Base-by-base conservation (phyloP, 2,888 invertebrate species). In the Pachydiplax longipennis region DNA sequence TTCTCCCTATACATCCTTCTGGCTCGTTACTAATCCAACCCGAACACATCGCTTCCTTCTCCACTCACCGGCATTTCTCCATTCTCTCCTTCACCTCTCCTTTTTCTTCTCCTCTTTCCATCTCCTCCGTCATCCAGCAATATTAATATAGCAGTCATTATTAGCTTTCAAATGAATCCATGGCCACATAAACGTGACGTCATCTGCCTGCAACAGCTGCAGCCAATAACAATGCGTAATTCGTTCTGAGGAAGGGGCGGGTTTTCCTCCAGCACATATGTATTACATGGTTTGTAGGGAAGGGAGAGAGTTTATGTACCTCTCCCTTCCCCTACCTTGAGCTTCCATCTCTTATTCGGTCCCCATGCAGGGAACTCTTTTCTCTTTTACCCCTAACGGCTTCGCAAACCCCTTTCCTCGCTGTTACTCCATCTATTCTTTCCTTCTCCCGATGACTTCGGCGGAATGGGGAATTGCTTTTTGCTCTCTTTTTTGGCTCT, bases 141-240 rank as follows among this genome's bases (percentile, higher is more conserved):
- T 87, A 87, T 87, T 87, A 87, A 87, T 92, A 92, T 91, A 92
- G 91, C 91, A 92, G 92, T 92, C 92, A 92, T 92, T 92, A 92
- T 92, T 92, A 92, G 92, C 92, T 92, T 92, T 92, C 92, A 92
- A 92, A 92, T 92, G 92, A 92, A 92, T 92, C 92, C 91, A 92
- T 92, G 92, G 91, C 91, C 90, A 61, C 73, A 91, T 91, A 91
- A 81, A 91, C 82, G 91, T 91, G 91, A 91, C 90, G 91, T 90
- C 91, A 90, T 81, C 80, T 91, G 91, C 90, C 91, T 91, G 92
- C 91, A 91, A 92, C 92, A 92, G 92, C 92, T 92, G 92, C 91
- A 91, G 90, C 92, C 92, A 92, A 92, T 92, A 91, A 91, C 80
- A 61, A 40, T 61, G 83, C 90, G 91, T 90, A 80, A 81, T 81